Conservation (phyloP, 2,888 invertebrate genomes). For the Coecobrya sp. region DNA sequence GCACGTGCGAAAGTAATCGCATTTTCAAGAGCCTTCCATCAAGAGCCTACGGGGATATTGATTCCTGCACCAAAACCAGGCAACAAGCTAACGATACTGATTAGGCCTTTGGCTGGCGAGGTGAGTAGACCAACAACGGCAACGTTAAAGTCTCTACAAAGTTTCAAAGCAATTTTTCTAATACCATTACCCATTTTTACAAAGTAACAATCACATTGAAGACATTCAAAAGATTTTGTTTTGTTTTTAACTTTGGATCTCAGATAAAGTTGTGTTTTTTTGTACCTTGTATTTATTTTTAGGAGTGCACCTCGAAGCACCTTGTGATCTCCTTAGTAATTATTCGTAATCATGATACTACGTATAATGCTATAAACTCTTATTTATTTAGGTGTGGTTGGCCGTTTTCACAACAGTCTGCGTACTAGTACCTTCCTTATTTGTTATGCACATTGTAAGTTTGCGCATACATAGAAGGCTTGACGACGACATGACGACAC, state of each 20-base stretch:
- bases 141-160: background rate
- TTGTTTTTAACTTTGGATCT: background rate
- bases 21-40: conserved; percentile 84
- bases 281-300: conserved; percentile 24
- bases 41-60: conserved; percentile 84
- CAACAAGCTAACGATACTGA: conserved; percentile 84
- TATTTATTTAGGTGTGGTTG: conserved; percentile 83
- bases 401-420: conserved; percentile 81
- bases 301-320: background rate
- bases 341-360: background rate
- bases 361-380: background rate
- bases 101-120: conserved; percentile 83
- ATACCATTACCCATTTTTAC: too few species aligned
- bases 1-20: conserved; percentile 82
- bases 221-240: background rate
- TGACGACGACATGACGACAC: conserved; percentile 8
- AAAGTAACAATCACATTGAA: background rate
- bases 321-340: background rate
- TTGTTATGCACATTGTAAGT: conserved; percentile 81
- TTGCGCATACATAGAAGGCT: conserved; percentile 69
- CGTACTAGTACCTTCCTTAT: conserved; percentile 84
- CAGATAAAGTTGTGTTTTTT: background rate
- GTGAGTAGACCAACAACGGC: conserved; percentile 54
- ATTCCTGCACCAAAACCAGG: conserved; percentile 85
- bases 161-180: too few species aligned